Conservation (phyloP, 2,888 invertebrate genomes). For the Phaonia tiefii region DNA sequence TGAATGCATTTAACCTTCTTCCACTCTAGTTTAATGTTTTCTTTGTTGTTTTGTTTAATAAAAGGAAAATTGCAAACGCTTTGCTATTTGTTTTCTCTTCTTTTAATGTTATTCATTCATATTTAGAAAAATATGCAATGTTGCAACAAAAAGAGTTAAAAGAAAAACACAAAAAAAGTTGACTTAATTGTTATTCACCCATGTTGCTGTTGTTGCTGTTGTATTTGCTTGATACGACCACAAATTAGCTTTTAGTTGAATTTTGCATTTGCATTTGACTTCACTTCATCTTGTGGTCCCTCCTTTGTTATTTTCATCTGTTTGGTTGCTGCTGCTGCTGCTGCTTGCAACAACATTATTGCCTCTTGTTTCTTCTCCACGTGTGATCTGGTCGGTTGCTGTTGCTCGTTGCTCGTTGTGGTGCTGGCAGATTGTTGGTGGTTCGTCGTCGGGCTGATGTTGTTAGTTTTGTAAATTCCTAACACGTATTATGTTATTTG, state of each 20-base stretch:
- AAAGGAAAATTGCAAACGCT: constrained; percentile 20
- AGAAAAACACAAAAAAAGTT: background rate
- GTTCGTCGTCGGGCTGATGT: background rate
- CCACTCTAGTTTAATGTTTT: constrained; percentile 40
- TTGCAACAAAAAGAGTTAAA: constrained; percentile 12
- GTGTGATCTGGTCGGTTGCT: background rate
- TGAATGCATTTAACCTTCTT: constrained; percentile 62
- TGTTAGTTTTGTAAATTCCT: constrained; percentile 59
- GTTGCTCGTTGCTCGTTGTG: background rate
- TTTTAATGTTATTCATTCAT: constrained; percentile 48
- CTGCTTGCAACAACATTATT: background rate
- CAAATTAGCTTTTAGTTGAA: constrained; percentile 64
- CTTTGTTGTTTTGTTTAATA: constrained; percentile 15
- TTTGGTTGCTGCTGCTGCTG: background rate
- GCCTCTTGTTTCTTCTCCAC: no score
- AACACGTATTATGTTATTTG: constrained; percentile 65
- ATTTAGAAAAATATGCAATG: constrained; percentile 37
- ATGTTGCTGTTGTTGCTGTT: constrained; percentile 15
- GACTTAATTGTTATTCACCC: constrained; percentile 36
- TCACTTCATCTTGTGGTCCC: background rate
- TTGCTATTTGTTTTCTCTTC: background rate
- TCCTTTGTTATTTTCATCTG: background rate
- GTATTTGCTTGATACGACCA: constrained; percentile 28
- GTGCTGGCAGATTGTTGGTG: background rate
- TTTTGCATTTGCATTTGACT: constrained; percentile 47